Evolutionary conservation across 2,797 vertebrate species (phyloP), one percentile per base, ranked within the genome.

Genomic region (Odontamblyopus lacepedii): DNA sequence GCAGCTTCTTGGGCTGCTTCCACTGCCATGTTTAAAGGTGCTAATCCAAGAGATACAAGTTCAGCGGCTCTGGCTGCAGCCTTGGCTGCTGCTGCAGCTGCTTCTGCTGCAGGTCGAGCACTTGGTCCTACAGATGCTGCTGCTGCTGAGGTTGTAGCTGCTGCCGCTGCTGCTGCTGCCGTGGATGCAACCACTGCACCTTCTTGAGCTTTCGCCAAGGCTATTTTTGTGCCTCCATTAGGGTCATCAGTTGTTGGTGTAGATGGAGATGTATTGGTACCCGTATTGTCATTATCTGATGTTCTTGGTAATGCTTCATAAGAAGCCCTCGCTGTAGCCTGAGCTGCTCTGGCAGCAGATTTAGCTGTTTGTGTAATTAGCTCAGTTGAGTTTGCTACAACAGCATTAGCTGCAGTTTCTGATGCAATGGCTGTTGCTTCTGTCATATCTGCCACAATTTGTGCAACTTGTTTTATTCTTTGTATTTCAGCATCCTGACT

Each of bases 241-340:
- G 62, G 62, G 32, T 63, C 35, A 63, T 41, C 19, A 12, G 19
- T 63, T 23, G 23, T 23, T 23, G n/a, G 2, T 41, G 11, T 3
- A 41, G 5, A 2, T 38, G 12, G 2, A 13, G 23, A 0, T 38
- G 64, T 2, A 23, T 23, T 23, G 23, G 23, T 23, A 23, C 23
- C 23, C 23, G 23, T 23, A 5, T 1, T 48, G 1, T 38, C 0
- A 61, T 30, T 61, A 30, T 12, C 0, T 0, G 2, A 16, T 27
- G 44, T 60, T 44, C 0, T 44, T 38, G 50, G 11, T 6, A 67
- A 5, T 3, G 5, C 5, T 13, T 1, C 2, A 15, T 6, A 8
- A 19, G 74, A 72, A 48, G 69, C 71, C 4, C 2, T 6, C 9
- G 32, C 67, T 66, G 78, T 44, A n/a, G 29, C 77, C 12, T 8